These are phyloP conservation scores for Fopius arisanus DNA, from an alignment of 1,140 invertebrate genomes.

Conservation along the genomic window DNA sequence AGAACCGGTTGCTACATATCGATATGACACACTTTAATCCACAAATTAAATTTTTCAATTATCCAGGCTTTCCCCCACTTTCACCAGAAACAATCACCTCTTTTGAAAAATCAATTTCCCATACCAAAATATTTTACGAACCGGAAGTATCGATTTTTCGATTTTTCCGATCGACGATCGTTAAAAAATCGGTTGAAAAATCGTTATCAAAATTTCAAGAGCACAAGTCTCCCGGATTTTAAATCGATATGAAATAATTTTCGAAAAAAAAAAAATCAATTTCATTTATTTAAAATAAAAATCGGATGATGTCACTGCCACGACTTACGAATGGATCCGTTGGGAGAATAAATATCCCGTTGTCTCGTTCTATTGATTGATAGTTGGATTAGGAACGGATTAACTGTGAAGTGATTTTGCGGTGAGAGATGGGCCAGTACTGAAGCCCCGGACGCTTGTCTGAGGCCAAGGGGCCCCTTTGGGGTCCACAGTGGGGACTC, in stretches of 20 bases:
- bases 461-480: not conserved
- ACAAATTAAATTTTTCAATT: not conserved
- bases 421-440: not conserved
- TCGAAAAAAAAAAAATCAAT: too few species aligned
- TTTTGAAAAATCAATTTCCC: not conserved
- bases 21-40: conserved; percentile 15
- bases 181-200: too few species aligned
- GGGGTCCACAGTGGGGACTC: not conserved
- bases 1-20: conserved; percentile 29
- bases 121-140: not conserved
- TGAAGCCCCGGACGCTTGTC: not conserved
- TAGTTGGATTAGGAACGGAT: not conserved
- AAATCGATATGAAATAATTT: too few species aligned
- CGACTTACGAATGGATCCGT: not conserved
- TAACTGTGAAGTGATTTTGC: not conserved
- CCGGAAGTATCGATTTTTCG: not conserved
- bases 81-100: not conserved
- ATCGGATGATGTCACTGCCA: not conserved
- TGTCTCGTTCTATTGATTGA: not conserved
- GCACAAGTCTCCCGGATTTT: too few species aligned
- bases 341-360: not conserved
- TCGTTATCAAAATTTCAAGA: too few species aligned
- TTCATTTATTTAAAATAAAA: not conserved
- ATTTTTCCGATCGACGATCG: too few species aligned
- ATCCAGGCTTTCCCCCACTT: not conserved